Conservation (phyloP, 1,140 invertebrate genomes). For the Meloidogyne floridensis region DNA sequence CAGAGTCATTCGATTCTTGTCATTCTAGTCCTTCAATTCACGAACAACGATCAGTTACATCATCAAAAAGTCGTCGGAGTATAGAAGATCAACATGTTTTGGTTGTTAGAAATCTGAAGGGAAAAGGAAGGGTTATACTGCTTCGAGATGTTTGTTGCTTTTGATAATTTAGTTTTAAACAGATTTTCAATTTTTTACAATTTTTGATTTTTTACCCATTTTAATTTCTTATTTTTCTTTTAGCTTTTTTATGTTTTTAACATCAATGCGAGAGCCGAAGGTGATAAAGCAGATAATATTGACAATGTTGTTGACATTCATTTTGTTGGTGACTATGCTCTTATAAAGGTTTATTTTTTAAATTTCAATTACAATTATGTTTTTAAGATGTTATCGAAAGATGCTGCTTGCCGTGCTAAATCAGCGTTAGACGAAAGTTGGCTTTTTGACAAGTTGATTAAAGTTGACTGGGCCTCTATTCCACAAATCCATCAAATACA, state of each 20-base stretch:
- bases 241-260: constrained; percentile 5
- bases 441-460: constrained; percentile 1
- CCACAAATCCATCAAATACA: not conserved
- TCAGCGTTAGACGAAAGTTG: not conserved
- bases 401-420: not conserved
- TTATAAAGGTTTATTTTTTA: not conserved
- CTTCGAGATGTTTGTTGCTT: not conserved
- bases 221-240: not conserved
- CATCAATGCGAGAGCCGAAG: not conserved
- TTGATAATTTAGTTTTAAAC: too few relatives aligned
- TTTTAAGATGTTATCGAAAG: not conserved
- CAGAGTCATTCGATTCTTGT: not conserved
- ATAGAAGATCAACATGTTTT: not conserved
- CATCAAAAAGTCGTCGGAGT: not conserved
- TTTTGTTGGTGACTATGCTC: not conserved
- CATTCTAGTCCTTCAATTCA: not conserved
- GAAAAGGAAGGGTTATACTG: not conserved
- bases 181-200: too few relatives aligned
- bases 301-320: not conserved
- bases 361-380: not conserved
- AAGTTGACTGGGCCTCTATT: not conserved
- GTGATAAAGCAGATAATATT: not conserved
- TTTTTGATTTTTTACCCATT: not conserved
- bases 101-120: not conserved
- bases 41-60: not conserved